These are phyloP conservation scores for Catostomus latipinnis DNA, from an alignment of 2,797 vertebrate genomes.

Conservation along the genomic window DNA sequence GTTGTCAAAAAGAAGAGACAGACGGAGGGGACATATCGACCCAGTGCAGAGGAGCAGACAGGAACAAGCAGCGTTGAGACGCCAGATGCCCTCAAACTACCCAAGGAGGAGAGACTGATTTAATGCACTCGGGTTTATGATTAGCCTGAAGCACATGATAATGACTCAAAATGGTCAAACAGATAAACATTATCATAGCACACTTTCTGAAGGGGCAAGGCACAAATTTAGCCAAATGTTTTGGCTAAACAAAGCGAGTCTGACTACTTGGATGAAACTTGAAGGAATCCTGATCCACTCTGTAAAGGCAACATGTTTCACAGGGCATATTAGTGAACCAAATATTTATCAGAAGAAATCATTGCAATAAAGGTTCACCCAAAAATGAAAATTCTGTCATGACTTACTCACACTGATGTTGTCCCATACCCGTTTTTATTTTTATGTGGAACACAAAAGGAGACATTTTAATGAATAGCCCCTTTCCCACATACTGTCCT, in stretches of 20 bases:
- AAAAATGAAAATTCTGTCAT: too few species aligned
- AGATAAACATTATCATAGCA: slow-evolving; percentile 15
- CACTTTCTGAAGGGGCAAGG: background rate
- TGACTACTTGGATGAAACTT: slow-evolving; percentile 39
- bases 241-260: slow-evolving; percentile 1
- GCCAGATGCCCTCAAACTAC: slow-evolving; percentile 84
- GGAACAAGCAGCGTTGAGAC: slow-evolving; percentile 75
- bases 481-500: too few species aligned
- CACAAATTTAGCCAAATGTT: background rate
- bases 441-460: too few species aligned
- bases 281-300: slow-evolving; percentile 2
- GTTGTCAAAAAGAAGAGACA: slow-evolving; percentile 90
- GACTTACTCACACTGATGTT: too few species aligned
- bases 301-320: background rate
- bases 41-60: slow-evolving; percentile 88
- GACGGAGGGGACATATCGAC: slow-evolving; percentile 89
- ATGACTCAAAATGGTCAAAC: background rate
- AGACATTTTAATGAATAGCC: too few species aligned
- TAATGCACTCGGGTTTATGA: slow-evolving; percentile 63
- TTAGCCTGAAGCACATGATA: background rate
- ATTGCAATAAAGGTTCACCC: too few species aligned
- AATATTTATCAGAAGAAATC: background rate
- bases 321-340: background rate
- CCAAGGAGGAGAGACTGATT: slow-evolving; percentile 92
- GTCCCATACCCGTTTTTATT: too few species aligned